phyloP scores from a whole-genome alignment of 2,888 invertebrate genomes.

The Ormyrus rosae region DNA sequence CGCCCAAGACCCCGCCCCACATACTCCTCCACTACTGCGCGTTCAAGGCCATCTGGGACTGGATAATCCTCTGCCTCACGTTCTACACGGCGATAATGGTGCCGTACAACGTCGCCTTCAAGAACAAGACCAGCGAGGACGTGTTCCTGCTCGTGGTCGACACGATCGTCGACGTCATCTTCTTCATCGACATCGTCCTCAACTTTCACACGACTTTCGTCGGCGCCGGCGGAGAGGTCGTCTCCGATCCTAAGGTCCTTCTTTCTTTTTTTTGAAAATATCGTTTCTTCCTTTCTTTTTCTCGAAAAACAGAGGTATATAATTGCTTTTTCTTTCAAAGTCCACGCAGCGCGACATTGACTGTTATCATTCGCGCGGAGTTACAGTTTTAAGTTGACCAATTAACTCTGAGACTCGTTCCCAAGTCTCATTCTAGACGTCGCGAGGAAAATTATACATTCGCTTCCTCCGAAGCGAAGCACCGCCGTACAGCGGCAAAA shows the following conservation, averaged over 20 bases:
- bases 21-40: constrained; percentile 99
- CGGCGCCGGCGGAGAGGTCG: constrained; percentile 96
- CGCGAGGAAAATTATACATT: not conserved
- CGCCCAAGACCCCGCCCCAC: constrained; percentile 99
- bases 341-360: too few relatives aligned
- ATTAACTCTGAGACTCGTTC: not conserved
- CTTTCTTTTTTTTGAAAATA: not conserved
- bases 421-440: not conserved
- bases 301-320: too few relatives aligned
- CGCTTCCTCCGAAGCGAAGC: not conserved
- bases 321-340: too few relatives aligned
- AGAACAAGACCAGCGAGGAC: constrained; percentile 98
- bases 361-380: not conserved
- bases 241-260: constrained; percentile 96
- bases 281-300: too few relatives aligned
- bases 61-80: constrained; percentile 99
- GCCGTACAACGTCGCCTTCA: constrained; percentile 99
- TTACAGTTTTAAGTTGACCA: constrained; percentile 1
- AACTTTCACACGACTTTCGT: constrained; percentile 99
- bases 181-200: constrained; percentile 99
- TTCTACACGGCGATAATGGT: constrained; percentile 99
- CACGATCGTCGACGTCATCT: constrained; percentile 99
- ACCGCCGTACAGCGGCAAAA: too few relatives aligned
- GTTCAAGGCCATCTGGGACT: constrained; percentile 99
- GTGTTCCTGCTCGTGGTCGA: constrained; percentile 95